phyloP scores from a whole-genome alignment of 2,113 vertebrate species.

The Lamprotornis superbus region DNA sequence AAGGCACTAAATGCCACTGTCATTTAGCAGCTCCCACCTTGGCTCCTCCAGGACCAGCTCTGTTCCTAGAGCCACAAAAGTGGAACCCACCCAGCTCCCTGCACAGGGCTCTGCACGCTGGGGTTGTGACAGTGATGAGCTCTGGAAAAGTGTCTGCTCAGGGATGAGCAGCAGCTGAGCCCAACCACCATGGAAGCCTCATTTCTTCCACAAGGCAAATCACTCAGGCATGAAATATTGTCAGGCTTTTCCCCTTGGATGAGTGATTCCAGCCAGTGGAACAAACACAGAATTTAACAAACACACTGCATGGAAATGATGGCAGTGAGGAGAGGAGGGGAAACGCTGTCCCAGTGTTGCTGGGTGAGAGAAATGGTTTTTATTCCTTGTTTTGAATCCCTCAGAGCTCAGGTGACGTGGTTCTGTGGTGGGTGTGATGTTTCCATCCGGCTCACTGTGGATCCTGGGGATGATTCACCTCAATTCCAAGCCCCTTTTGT shows the following conservation, averaged over 20 bases:
- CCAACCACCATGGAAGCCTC: not conserved
- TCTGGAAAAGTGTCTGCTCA: not conserved
- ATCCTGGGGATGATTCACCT: not conserved
- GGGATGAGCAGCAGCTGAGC: constrained; percentile 3
- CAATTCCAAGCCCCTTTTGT: not conserved
- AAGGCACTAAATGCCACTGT: not conserved
- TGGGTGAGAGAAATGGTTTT: not conserved
- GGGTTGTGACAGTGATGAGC: not conserved
- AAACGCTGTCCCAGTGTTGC: rapidly evolving
- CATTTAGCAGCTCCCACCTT: not conserved
- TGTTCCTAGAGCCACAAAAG: too few species aligned
- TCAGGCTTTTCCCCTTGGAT: not conserved
- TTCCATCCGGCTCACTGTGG: not conserved
- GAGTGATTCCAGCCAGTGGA: not conserved
- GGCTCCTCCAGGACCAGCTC: not conserved
- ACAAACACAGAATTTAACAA: not conserved
- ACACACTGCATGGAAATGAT: too few species aligned
- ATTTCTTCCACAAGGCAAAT: not conserved
- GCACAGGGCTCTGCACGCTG: not conserved
- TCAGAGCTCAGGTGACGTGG: rapidly evolving
- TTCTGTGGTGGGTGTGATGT: rapidly evolving
- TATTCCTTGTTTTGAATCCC: not conserved
- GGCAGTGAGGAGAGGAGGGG: not conserved
- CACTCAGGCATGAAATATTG: not conserved
- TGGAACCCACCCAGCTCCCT: not conserved